Conservation (phyloP, 2,797 vertebrate species). For the Melanotaenia parkinsoni region DNA sequence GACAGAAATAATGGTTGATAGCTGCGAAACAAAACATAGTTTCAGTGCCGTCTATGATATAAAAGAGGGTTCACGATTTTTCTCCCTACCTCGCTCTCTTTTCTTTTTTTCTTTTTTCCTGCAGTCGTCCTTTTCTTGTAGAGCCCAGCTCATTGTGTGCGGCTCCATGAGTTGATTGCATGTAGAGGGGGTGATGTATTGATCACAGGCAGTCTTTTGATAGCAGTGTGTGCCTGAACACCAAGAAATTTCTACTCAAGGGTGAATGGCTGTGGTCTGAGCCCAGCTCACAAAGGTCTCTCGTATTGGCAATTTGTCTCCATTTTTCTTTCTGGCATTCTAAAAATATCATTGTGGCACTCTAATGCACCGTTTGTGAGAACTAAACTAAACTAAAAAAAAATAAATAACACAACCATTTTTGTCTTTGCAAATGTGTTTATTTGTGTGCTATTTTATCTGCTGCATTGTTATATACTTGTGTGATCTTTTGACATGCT, state of each 20-base stretch:
- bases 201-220: conserved; percentile 79
- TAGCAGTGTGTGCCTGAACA: conserved; percentile 64
- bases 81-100: not conserved
- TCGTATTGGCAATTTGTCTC: conserved; percentile 32
- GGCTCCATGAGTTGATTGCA: conserved; percentile 73
- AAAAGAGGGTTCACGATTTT: conserved; percentile 66
- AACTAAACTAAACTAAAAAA: not conserved
- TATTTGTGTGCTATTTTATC: conserved; percentile 19
- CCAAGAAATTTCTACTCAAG: conserved; percentile 55
- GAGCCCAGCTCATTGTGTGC: conserved; percentile 67
- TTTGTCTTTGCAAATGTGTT: conserved; percentile 22
- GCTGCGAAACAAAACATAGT: conserved; percentile 77
- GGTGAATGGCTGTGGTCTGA: conserved; percentile 64
- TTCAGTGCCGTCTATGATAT: conserved; percentile 54
- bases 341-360: conserved; percentile 30
- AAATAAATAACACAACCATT: not conserved
- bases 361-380: conserved; percentile 36
- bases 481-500: conserved; percentile 45
- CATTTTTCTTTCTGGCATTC: conserved; percentile 39
- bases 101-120: not conserved
- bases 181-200: conserved; percentile 75
- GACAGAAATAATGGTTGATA: conserved; percentile 86
- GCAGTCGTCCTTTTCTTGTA: conserved; percentile 42
- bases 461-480: not conserved
- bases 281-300: conserved; percentile 67